Base-by-base conservation (phyloP, 2,113 vertebrate species). In the Scomber japonicus region DNA sequence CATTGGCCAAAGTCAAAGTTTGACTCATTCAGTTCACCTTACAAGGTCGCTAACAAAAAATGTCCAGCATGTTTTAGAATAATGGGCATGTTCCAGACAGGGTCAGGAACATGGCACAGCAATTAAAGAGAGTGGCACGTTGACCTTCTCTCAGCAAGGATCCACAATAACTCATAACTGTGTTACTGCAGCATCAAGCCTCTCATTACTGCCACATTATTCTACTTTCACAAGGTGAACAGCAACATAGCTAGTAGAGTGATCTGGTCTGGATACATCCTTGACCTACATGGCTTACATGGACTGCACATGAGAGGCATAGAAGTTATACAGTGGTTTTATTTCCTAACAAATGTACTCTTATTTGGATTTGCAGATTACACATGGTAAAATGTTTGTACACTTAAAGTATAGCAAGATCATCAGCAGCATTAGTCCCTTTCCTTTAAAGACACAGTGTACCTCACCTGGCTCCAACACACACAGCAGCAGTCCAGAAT, bases 31-130 rank as follows among this genome's bases (percentile, higher is more conserved):
- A 53, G 48, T 31, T 56, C 21, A 13, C 27, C 14, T 54, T 27
- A 21, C 45, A 27, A 16, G n/a, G n/a, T 72, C n/a, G 30, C n/a
- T 53, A 17, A 13, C 19, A 40, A 17, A 24, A 24, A 17, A 6
- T 19, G 17, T 30, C 46, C 12, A 40, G 54, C 73, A 21, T 51
- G 51, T 48, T 75, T n/a, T 7, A 46, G 64, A 75, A 65, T 50
- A 48, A 51, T 8, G 0, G 9, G 1, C 45, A 12, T 68, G 31
- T 68, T 55, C 55, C 11, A 62, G 56, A 78, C 65, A 31, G 45
- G 17, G 14, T 67, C 55, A 48, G 21, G 12, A 46, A 7, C 45
- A 53, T 1, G 3, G 24, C 11, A n/a, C 44, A 44, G 44, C 55
- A 44, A 45, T 73, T 51, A 45, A 60, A 60, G 17, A 27, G 40